Base-by-base conservation (phyloP, 2,797 vertebrate genomes). In the Amazona ochrocephala region DNA sequence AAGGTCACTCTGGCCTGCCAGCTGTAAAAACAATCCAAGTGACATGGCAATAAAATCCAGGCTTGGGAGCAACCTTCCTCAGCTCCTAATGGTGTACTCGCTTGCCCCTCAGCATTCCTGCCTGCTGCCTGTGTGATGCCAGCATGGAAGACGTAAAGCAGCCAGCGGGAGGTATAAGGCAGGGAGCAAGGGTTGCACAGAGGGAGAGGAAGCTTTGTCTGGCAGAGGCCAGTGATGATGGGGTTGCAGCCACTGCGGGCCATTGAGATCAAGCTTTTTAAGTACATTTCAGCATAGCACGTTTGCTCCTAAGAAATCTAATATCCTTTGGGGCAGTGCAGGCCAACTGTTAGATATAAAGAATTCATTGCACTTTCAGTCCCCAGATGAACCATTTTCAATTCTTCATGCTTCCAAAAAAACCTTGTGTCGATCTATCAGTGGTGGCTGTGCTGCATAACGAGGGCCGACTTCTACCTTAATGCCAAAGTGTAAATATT, bases 331-430 rank as follows among this genome's bases (percentile, higher is more conserved):
- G 96, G 96, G 97, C 96, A 96, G 93, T 95, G 96, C 86, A 95
- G 96, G 96, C 95, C 96, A 97, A 97, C 96, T 93, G 96, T 94
- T 97, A 81, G 92, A 92, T 94, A 97, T 97, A 97, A 97, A 97
- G 96, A 97, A 97, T 97, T 97, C 94, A 97, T 96, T 93, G 94
- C 82, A 68, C 95, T 93, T 70, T 86, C 93, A 95, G 92, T 97
- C 89, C 95, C 95, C 96, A 91, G 90, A 95, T 96, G 96, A 94
- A 90, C 89, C 87, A 85, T 97, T 97, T 96, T 96, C 93, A 96
- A 95, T 94, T 95, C 94, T 93, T 95, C 85, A 93, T 65, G 83
- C 95, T 97, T 94, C 95, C 93, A 89, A 93, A 93, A 96, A 93
- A 91, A 41, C 5, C 22, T 84, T 45, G 83, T 61, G 91, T 42